Evolutionary conservation across 2,113 vertebrate species (phyloP).

Genomic region (Ceratotherium simum): DNA sequence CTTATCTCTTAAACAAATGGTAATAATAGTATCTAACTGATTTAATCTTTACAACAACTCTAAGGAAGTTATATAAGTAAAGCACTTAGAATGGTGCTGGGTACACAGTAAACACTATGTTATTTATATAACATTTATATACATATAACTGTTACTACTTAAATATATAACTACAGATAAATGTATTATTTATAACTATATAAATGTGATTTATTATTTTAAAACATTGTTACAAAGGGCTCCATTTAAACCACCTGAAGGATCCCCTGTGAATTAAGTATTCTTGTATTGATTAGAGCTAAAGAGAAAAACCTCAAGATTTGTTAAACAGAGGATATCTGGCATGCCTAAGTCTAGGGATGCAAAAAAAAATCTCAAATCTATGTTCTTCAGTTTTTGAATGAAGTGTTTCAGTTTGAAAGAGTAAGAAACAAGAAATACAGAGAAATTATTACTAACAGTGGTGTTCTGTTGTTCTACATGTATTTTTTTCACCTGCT

Average conservation of each 20-base stretch:
- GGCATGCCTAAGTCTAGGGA: not conserved
- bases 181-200: not conserved
- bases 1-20: not conserved
- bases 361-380: not conserved
- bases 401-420: constrained; percentile 33
- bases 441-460: not conserved
- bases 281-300: not conserved
- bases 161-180: not conserved
- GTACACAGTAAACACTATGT: not conserved
- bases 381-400: constrained; percentile 50
- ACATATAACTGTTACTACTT: not conserved
- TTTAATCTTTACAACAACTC: not conserved
- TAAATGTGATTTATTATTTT: constrained; percentile 24
- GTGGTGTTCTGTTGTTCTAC: not conserved
- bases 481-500: not conserved
- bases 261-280: not conserved
- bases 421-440: constrained; percentile 37
- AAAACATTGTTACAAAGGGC: not conserved
- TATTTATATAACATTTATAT: constrained; percentile 6
- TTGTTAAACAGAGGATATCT: not conserved
- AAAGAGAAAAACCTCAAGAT: constrained; percentile 34
- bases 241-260: not conserved
- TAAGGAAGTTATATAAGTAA: not conserved
- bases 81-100: not conserved
- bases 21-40: not conserved